Conservation (phyloP, 2,113 vertebrate genomes). For the Hypanus sabinus region DNA sequence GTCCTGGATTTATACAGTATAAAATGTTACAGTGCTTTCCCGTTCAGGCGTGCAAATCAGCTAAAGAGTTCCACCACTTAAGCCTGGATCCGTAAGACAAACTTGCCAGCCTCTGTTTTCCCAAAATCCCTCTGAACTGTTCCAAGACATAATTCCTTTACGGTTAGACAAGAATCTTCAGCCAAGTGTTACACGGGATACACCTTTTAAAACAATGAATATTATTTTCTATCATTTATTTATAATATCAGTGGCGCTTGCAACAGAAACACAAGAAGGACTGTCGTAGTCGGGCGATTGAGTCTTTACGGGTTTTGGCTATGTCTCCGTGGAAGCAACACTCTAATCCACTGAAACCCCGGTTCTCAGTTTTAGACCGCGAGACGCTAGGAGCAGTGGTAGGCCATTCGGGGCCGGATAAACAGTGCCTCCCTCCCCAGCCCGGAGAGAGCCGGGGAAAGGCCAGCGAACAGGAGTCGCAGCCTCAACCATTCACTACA, state of each 20-base stretch:
- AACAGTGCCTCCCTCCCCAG: no score
- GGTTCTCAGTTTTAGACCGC: neutral
- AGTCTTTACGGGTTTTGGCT: neutral
- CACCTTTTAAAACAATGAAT: slow-evolving; percentile 22
- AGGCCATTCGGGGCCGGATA: no score
- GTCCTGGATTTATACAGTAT: slow-evolving; percentile 22
- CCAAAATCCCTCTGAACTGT: slow-evolving; percentile 7
- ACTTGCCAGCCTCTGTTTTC: neutral
- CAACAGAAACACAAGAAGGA: neutral
- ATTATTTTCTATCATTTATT: slow-evolving; percentile 31
- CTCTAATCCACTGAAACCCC: neutral
- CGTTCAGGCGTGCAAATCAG: slow-evolving; percentile 10
- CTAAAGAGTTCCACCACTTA: neutral
- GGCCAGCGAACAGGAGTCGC: no score
- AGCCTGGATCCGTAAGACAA: neutral
- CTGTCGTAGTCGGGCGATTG: neutral
- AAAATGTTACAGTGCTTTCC: slow-evolving; percentile 25
- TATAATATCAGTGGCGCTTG: slow-evolving; percentile 8
- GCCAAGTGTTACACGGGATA: neutral
- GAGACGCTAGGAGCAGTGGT: no score
- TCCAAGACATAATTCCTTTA: neutral
- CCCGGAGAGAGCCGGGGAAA: no score
- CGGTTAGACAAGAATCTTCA: neutral
- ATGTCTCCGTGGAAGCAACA: neutral
- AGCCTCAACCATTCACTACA: no score